Conservation (phyloP, 2,113 vertebrate species). For the Scolopax mira region DNA sequence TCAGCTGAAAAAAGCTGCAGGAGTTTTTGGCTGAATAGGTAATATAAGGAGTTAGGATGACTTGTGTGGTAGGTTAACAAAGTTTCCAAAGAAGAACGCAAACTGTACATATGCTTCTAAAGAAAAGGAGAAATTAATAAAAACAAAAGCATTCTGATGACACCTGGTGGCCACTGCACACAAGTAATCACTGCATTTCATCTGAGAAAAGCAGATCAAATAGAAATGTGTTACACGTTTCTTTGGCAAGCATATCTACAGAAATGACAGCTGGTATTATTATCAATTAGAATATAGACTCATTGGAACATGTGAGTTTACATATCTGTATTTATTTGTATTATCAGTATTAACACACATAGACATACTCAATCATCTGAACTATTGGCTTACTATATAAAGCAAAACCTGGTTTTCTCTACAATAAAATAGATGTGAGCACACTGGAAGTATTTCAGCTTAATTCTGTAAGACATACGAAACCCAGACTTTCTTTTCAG, state of each 20-base stretch:
- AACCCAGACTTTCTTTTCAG: not conserved
- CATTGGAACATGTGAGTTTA: not conserved
- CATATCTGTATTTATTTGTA: not conserved
- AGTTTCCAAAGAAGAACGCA: conserved; percentile 6
- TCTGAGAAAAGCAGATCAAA: not conserved
- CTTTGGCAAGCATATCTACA: not conserved
- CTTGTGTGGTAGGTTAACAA: not conserved
- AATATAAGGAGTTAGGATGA: not conserved
- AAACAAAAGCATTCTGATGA: conserved; percentile 77
- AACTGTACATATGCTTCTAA: not conserved
- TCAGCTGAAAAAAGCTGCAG: not conserved
- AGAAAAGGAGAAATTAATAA: conserved; percentile 40
- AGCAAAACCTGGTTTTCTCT: not conserved
- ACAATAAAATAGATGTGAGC: not conserved
- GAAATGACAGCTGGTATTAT: not conserved
- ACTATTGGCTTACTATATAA: not conserved
- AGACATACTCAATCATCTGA: not conserved
- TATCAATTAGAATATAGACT: not conserved
- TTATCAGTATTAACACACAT: not conserved
- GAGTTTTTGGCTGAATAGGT: not conserved
- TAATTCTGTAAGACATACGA: not conserved
- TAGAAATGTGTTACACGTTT: not conserved
- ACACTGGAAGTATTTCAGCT: not conserved
- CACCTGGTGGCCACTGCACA: conserved; percentile 79
- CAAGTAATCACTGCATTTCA: not conserved